These are phyloP conservation scores for Lithophane leautieri DNA, from an alignment of 2,888 invertebrate genomes.

Conservation along the genomic window DNA sequence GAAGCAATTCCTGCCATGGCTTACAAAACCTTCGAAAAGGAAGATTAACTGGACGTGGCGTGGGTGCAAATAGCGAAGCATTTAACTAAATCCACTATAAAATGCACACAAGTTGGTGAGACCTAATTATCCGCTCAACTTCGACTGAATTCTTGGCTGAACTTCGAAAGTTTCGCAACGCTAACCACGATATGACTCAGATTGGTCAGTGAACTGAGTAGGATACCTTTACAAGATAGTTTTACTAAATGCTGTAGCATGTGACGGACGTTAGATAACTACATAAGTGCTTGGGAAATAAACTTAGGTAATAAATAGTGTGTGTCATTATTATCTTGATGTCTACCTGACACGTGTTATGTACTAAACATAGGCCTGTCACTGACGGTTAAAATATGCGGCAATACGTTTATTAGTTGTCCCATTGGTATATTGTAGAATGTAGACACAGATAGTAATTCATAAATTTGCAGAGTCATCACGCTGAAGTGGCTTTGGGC, in stretches of 20 bases:
- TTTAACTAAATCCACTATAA: conserved; percentile 6
- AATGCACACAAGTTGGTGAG: conserved; percentile 25
- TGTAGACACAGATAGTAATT: background rate
- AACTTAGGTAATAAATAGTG: conserved; percentile 5
- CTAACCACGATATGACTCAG: conserved; percentile 29
- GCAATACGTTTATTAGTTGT: background rate
- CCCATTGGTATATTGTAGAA: background rate
- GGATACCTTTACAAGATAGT: conserved; percentile 2
- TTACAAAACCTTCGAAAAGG: background rate
- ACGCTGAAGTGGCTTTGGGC: background rate
- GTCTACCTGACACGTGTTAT: background rate
- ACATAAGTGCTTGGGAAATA: conserved; percentile 10
- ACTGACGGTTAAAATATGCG: background rate
- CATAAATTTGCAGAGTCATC: background rate
- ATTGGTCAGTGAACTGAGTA: conserved; percentile 56
- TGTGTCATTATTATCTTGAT: background rate
- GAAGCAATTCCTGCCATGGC: background rate
- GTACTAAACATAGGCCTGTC: background rate
- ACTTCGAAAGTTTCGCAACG: conserved; percentile 49
- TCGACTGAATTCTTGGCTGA: conserved; percentile 38
- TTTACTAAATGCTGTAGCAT: conserved; percentile 10
- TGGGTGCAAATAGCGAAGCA: conserved; percentile 21
- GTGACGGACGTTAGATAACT: conserved; percentile 34
- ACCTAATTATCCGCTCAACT: conserved; percentile 53
- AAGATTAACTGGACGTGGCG: background rate